Evolutionary conservation across 2,113 vertebrate species (phyloP).

Genomic region (Muscicapa adusta): DNA sequence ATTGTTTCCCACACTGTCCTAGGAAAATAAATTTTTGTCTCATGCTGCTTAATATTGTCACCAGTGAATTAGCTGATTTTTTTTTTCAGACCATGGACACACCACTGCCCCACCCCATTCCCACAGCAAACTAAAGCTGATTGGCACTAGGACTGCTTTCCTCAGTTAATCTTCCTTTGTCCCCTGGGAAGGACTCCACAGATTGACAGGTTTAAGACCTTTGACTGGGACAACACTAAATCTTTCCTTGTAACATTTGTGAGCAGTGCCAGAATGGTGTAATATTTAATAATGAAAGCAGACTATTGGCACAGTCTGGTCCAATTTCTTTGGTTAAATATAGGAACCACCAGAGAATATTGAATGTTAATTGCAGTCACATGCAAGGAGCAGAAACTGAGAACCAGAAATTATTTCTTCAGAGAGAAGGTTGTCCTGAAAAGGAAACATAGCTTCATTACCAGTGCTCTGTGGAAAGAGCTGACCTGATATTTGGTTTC

Average conservation of each 20-base stretch:
- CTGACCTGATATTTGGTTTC: not conserved
- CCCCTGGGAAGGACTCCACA: not conserved
- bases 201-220: not conserved
- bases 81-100: not conserved
- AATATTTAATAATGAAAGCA: not conserved
- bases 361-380: not conserved
- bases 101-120: not conserved
- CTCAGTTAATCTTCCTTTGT: not conserved
- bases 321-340: slow-evolving; percentile 7
- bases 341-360: not conserved
- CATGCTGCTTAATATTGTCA: not conserved
- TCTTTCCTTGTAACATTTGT: not conserved
- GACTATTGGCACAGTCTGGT: not conserved
- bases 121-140: not conserved
- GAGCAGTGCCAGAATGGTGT: not conserved
- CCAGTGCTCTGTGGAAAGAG: not conserved
- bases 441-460: not conserved
- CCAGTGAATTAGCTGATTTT: not conserved
- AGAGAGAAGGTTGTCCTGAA: not conserved
- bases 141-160: not conserved
- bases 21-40: not conserved
- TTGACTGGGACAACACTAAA: not conserved
- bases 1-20: not conserved
- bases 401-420: not conserved
- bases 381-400: not conserved